Conservation (phyloP, 2,888 invertebrate genomes). For the Cheilosia vernalis region DNA sequence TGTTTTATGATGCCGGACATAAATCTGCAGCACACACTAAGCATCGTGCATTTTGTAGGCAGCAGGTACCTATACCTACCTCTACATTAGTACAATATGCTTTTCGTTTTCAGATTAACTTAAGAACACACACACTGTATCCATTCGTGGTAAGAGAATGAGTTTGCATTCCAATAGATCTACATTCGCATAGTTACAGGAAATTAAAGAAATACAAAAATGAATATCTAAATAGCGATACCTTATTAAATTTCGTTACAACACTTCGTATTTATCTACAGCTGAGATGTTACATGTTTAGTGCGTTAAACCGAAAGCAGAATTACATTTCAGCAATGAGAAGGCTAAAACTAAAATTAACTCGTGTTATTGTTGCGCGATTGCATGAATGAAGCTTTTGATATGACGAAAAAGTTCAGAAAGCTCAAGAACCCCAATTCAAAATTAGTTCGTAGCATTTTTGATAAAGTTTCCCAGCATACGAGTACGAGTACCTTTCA, state of each 20-base stretch:
- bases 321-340: conserved; percentile 57
- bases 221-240: not conserved
- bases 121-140: too few relatives aligned
- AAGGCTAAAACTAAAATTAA: conserved; percentile 70
- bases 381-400: conserved; percentile 64
- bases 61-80: too few relatives aligned
- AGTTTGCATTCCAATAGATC: too few relatives aligned
- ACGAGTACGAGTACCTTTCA: too few relatives aligned
- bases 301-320: conserved; percentile 51
- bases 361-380: conserved; percentile 72
- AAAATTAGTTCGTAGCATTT: conserved; percentile 18
- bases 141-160: too few relatives aligned
- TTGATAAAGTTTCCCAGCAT: not conserved
- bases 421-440: conserved; percentile 60
- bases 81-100: too few relatives aligned
- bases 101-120: too few relatives aligned
- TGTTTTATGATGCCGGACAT: conserved; percentile 14
- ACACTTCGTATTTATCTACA: not conserved
- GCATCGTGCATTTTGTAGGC: conserved; percentile 27
- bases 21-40: conserved; percentile 3
- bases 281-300: conserved; percentile 37
- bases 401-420: conserved; percentile 60
- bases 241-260: conserved; percentile 21
- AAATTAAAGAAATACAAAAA: not conserved
- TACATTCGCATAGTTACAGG: not conserved